A percentile compares a stretch with the other conserved stretches of the same genome.
These are phyloP conservation scores for Peromyscus californicus DNA, from an alignment of 2,113 vertebrate species.

Conservation along the genomic window DNA sequence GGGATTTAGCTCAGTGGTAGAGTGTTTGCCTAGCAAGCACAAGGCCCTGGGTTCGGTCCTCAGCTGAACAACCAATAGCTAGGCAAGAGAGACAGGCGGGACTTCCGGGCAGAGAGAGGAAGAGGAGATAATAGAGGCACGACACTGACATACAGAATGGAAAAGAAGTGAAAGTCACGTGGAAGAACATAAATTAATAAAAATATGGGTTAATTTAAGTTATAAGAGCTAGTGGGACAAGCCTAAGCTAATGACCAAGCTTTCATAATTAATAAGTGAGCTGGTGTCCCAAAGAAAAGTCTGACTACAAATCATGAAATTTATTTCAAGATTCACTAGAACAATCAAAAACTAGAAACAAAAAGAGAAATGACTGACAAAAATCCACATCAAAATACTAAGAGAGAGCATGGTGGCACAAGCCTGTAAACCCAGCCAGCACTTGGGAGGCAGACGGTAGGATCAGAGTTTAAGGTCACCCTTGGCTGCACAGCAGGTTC, in stretches of 20 bases:
- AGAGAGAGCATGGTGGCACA: neutral
- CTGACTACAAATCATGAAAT: neutral
- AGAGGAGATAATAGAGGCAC: neutral
- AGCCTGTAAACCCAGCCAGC: neutral
- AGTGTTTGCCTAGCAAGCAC: no score
- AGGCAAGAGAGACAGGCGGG: neutral
- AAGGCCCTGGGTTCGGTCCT: no score
- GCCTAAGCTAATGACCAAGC: neutral
- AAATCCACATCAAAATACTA: slow-evolving; percentile 50
- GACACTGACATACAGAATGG: neutral
- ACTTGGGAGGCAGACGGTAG: neutral
- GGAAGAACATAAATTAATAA: neutral
- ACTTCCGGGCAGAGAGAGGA: neutral
- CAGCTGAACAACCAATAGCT: neutral
- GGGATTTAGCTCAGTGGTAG: no score
- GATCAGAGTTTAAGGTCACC: neutral
- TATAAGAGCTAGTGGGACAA: neutral
- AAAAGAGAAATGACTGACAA: slow-evolving; percentile 17
- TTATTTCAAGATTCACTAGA: slow-evolving; percentile 56
- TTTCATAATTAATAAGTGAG: neutral
- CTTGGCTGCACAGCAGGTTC: neutral
- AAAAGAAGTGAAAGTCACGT: neutral
- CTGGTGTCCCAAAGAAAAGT: neutral
- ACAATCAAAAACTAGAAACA: slow-evolving; percentile 64
- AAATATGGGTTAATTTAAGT: neutral